A percentile compares a stretch with the other conserved stretches of the same genome.
Conservation (phyloP, 2,888 invertebrate genomes). For the Hypomecis atomaria region DNA sequence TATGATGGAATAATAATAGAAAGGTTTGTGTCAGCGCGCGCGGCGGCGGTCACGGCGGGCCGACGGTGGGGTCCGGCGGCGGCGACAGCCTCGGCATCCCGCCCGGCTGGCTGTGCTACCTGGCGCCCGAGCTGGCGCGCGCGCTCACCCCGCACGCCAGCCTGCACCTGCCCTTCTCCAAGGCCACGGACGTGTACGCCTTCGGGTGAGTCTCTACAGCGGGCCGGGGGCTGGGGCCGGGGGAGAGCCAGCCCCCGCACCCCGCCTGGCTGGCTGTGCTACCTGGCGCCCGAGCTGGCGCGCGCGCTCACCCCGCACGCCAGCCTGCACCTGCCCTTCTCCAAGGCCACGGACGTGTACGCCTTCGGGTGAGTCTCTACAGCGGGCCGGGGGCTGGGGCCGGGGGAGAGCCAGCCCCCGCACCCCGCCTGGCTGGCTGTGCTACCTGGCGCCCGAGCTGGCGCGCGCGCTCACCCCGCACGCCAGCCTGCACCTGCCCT, state of each 20-base stretch:
- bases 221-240: slow-evolving; percentile 51
- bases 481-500: slow-evolving; percentile 93
- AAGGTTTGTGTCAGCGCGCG: slow-evolving; percentile 37
- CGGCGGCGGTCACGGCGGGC: slow-evolving; percentile 30
- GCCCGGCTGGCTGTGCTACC: slow-evolving; percentile 98
- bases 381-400: slow-evolving; percentile 45
- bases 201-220: slow-evolving; percentile 89
- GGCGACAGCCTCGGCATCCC: slow-evolving; percentile 95
- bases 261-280: slow-evolving; percentile 78
- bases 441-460: slow-evolving; percentile 98
- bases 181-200: slow-evolving; percentile 97
- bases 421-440: slow-evolving; percentile 82
- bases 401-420: slow-evolving; percentile 90
- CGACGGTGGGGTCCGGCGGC: slow-evolving; percentile 64
- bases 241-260: slow-evolving; percentile 92
- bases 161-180: slow-evolving; percentile 94
- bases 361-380: slow-evolving; percentile 92
- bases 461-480: slow-evolving; percentile 93
- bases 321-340: slow-evolving; percentile 94
- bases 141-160: slow-evolving; percentile 93
- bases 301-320: slow-evolving; percentile 93
- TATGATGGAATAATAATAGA: too few species aligned
- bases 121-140: slow-evolving; percentile 98
- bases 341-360: slow-evolving; percentile 96
- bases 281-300: slow-evolving; percentile 98